Evolutionary conservation across 2,888 invertebrate genomes (phyloP).

Genomic region (Scrobipalpa atriplicella): DNA sequence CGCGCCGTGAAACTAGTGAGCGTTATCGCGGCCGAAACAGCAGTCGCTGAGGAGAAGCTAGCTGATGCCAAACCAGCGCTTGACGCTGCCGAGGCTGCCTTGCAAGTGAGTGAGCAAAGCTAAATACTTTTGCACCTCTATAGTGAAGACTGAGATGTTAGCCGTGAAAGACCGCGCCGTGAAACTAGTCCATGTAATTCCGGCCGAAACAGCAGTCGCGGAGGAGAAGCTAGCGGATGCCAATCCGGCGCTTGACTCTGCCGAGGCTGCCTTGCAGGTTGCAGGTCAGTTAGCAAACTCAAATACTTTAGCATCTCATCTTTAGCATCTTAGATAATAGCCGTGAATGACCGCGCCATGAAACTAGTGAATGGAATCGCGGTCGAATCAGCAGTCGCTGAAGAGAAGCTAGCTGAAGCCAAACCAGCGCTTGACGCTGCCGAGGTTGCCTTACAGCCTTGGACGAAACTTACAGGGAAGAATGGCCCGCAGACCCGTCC

Average conservation of each 20-base stretch:
- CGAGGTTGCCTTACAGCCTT: slow-evolving; percentile 91
- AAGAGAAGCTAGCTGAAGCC: slow-evolving; percentile 90
- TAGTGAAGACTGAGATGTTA: slow-evolving; percentile 90
- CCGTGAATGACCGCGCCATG: slow-evolving; percentile 92
- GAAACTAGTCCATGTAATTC: slow-evolving; percentile 89
- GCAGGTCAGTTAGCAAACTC: slow-evolving; percentile 72
- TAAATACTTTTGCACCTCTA: background rate
- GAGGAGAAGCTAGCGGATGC: slow-evolving; percentile 91
- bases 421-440: slow-evolving; percentile 94
- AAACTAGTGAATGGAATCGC: slow-evolving; percentile 90
- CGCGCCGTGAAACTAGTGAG: slow-evolving; percentile 90
- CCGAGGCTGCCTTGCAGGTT: slow-evolving; percentile 92
- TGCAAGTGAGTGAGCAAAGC: slow-evolving; percentile 78
- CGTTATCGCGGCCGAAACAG: slow-evolving; percentile 91
- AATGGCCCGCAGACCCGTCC: too few relatives aligned
- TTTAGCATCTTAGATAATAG: slow-evolving; percentile 81
- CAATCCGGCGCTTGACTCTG: slow-evolving; percentile 93
- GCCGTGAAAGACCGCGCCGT: slow-evolving; percentile 92
- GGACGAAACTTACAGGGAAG: too few relatives aligned
- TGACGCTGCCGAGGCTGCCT: slow-evolving; percentile 93
- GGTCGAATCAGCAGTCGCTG: slow-evolving; percentile 90
- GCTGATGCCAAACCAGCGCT: slow-evolving; percentile 92
- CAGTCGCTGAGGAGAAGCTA: slow-evolving; percentile 89
- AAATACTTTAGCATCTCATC: background rate
- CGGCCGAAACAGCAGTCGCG: slow-evolving; percentile 90